Base-by-base conservation (phyloP, 2,113 vertebrate species). In the Anhinga rufa region DNA sequence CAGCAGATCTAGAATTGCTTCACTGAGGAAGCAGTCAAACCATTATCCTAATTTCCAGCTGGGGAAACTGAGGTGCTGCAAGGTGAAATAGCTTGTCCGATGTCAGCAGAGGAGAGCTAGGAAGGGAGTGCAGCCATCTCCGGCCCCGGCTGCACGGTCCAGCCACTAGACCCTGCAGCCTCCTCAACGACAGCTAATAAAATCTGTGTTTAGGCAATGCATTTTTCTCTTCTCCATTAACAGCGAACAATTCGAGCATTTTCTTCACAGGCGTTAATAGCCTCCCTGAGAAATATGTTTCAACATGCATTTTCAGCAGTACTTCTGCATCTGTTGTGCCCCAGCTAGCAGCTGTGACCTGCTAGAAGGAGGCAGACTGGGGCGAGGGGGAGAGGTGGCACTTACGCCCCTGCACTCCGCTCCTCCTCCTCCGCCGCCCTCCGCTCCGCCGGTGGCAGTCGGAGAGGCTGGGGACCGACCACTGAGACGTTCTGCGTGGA, bases 281-380 rank as follows among this genome's bases (percentile, higher is more conserved):
- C 92, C 65, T 92, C 66, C 83, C 82, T 21, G 84, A 95, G 91
- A 98, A 98, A 98, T 97, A 95, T 34, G 93, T 91, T 86, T 69
- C 94, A 82, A 95, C 94, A 36, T 34, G 95, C 90, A 76, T 87
- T 96, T 97, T 76, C 82, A 71, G 74, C 74, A 75, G 48, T 17
- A 14, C 51, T 44, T 69, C 81, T 81, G 82, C 52, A 6, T 36
- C 42, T 9, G 60, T 64, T 90, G 69, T 28, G 91, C 87, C 86
- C 82, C 91, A 95, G 92, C 90, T 52, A 88, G 92, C 88, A 83
- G 77, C 62, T 44, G 85, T 77, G 95, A 91, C 94, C 92, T 61
- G 76, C 84, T 48, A 31, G 69, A 77, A 92, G 32, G 40, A 93
- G 92, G 42, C 97, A 95, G 93, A 57, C 57, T 58, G 85, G 29